phyloP scores from a whole-genome alignment of 2,888 invertebrate genomes.

The Drosophila pseudotalamancana region DNA sequence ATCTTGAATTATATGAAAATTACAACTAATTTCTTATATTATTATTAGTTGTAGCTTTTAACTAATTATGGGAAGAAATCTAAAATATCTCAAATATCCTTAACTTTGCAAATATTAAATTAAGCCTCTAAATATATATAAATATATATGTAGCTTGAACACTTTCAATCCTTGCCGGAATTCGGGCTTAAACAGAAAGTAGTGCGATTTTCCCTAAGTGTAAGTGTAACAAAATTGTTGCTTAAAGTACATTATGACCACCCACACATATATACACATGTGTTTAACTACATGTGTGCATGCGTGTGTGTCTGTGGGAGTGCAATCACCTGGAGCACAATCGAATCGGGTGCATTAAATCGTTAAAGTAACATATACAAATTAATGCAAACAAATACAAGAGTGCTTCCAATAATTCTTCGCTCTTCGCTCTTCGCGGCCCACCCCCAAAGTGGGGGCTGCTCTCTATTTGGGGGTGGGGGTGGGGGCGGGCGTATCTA shows the following conservation, averaged over 20 bases:
- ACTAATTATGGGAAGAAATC: no score
- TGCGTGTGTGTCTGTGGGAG: no score
- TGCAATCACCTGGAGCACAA: slow-evolving; percentile 68
- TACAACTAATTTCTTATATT: no score
- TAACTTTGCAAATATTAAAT: no score
- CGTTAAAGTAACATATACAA: slow-evolving; percentile 75
- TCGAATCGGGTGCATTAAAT: slow-evolving; percentile 68
- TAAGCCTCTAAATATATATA: no score
- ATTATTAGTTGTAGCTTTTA: no score
- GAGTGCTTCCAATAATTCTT: slow-evolving; percentile 43
- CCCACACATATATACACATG: slow-evolving; percentile 39
- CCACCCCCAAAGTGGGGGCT: not conserved
- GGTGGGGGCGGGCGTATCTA: slow-evolving; percentile 47
- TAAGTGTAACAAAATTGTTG: not conserved
- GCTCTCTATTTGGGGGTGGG: not conserved
- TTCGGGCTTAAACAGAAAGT: no score
- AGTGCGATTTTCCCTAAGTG: slow-evolving; percentile 5
- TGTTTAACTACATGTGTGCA: not conserved
- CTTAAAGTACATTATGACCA: slow-evolving; percentile 17
- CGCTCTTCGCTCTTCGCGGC: slow-evolving; percentile 4
- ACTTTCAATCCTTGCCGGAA: no score
- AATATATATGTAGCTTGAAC: no score
- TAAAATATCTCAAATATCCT: no score
- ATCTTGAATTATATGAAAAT: no score
- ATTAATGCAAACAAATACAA: slow-evolving; percentile 76